Evolutionary conservation across 2,113 vertebrate species (phyloP).

Genomic region (Tetraodon nigroviridis): DNA sequence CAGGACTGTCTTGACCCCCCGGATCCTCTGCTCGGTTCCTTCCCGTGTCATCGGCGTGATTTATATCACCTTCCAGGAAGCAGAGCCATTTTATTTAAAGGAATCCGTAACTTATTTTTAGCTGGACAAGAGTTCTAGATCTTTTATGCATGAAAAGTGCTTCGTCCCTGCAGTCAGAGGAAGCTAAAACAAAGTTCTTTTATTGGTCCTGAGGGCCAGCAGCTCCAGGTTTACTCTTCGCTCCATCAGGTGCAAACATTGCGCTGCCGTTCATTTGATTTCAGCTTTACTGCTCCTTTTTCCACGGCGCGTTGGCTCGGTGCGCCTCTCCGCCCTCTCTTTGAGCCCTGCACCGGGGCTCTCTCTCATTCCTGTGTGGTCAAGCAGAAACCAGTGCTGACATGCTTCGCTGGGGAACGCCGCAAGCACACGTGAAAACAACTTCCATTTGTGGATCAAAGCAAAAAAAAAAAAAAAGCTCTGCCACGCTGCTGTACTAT

Average conservation of each 20-base stretch:
- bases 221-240: background rate
- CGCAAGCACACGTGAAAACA: constrained; percentile 37
- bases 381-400: constrained; percentile 27
- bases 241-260: background rate
- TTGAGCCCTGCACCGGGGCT: constrained; percentile 11
- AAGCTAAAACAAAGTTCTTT: background rate
- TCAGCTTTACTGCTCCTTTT: background rate
- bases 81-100: too few relatives aligned
- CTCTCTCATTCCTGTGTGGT: constrained; percentile 32
- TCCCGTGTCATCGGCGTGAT: too few relatives aligned
- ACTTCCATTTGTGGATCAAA: constrained; percentile 35
- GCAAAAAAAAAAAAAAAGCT: background rate
- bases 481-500: too few relatives aligned
- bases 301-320: background rate
- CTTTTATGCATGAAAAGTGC: too few relatives aligned
- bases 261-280: background rate
- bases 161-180: background rate
- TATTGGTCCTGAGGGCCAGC: background rate
- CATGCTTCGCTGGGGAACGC: constrained; percentile 41
- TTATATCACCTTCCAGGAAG: too few relatives aligned
- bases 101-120: too few relatives aligned
- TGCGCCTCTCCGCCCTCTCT: background rate
- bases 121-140: too few relatives aligned
- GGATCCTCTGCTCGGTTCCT: too few relatives aligned
- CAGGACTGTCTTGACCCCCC: too few relatives aligned